Evolutionary conservation across 2,888 invertebrate species (phyloP), one percentile per base, ranked within the genome.

Genomic region (Branchipolynoe longqiensis): DNA sequence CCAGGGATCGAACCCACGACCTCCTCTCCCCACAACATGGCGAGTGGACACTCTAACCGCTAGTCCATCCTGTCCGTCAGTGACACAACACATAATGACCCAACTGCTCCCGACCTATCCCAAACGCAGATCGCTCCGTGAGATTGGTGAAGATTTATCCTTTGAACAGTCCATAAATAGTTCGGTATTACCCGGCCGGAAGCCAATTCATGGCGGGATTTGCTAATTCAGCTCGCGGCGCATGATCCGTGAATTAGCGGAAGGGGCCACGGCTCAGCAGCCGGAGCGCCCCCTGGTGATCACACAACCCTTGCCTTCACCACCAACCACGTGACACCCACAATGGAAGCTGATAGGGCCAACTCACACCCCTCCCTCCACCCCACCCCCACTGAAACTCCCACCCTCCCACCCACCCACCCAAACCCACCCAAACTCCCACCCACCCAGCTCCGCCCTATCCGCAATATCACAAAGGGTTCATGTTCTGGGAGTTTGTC

Each of bases 141-240:
- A 33, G 69, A 69, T 33, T 69, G 69, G 22, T 12, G 3, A 48
- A 78, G 78, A 78, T 78, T 78, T 78, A 78, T 78, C 78, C 54
- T 78, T 78, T 54, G 28, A 78, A 48, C 28, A 18, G 54, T 25
- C 48, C 78, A 78, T 78, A 41, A 78, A 78, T 78, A 78, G n/a
- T 48, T 28, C 31, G 12, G 36, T 33, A 25, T 78, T 33, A 48
- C 48, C 78, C 78, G 48, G 48, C 6, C 1, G 12, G 31, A 78
- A 48, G 48, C 78, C 78, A 28, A 48, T 78, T 78, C 48, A 78
- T 48, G 78, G 31, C 38, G 6, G 78, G 41, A 78, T 78, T 41
- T 25, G 54, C 48, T 78, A 78, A 78, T 78, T 78, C 78, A 78
- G n/a, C 12, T 48, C 48, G 54, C 41, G 25, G 41, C 1, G 41